Conservation (phyloP, 2,113 vertebrate species). For the Rhodinocichla rosea region DNA sequence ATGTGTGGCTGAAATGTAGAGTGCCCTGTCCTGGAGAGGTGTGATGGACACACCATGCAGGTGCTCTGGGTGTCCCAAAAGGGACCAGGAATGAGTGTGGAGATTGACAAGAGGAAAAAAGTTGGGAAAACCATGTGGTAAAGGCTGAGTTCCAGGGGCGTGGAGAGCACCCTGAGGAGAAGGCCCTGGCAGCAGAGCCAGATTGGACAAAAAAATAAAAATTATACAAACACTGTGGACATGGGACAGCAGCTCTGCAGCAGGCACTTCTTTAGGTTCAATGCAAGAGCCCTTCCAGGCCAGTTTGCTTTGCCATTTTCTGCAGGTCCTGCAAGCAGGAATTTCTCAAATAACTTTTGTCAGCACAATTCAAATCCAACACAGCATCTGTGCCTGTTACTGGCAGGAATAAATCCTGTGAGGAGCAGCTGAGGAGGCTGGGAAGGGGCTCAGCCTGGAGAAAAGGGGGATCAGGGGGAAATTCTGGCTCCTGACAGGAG, state of each 20-base stretch:
- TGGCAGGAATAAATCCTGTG: background rate
- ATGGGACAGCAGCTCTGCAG: background rate
- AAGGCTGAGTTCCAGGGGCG: background rate
- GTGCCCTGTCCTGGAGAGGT: background rate
- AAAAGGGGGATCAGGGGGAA: background rate
- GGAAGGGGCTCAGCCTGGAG: background rate
- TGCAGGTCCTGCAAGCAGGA: background rate
- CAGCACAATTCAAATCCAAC: background rate
- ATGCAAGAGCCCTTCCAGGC: background rate
- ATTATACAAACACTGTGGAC: background rate
- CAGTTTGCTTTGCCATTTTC: background rate
- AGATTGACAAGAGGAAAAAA: background rate
- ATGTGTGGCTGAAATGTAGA: background rate
- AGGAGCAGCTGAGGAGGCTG: background rate
- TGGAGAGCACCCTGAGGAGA: background rate
- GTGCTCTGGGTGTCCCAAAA: background rate
- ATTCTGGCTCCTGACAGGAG: background rate
- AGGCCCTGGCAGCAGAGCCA: background rate
- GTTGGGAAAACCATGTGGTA: background rate
- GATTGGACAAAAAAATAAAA: background rate
- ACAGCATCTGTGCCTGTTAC: background rate
- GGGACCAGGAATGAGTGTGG: background rate
- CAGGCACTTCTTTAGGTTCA: background rate
- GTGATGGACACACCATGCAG: background rate
- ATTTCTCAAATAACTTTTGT: background rate